These are phyloP conservation scores for Eufriesea mexicana DNA, from an alignment of 1,140 invertebrate genomes.

Conservation along the genomic window DNA sequence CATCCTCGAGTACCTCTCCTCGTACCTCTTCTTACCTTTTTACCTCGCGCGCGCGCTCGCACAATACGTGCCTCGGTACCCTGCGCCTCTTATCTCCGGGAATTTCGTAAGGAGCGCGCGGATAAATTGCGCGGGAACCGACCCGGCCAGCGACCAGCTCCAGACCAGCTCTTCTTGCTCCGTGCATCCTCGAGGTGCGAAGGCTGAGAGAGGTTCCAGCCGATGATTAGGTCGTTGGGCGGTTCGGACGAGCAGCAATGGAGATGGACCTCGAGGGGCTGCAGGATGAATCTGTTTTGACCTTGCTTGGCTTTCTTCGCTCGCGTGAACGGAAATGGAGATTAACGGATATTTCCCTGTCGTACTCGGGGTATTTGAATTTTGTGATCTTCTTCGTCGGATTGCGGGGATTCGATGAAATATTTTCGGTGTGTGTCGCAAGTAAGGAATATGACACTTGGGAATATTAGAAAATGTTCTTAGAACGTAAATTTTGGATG, in stretches of 20 bases:
- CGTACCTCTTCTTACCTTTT: not conserved
- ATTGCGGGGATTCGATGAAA: too few relatives aligned
- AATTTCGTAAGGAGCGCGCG: constrained; percentile 59
- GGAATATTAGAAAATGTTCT: too few relatives aligned
- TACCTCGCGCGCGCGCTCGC: not conserved
- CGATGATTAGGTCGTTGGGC: constrained; percentile 43
- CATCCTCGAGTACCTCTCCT: not conserved
- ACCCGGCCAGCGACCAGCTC: not conserved
- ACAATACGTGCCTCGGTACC: constrained; percentile 39
- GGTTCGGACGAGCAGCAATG: not conserved
- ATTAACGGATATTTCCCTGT: too few relatives aligned
- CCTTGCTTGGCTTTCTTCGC: too few relatives aligned
- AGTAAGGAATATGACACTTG: too few relatives aligned
- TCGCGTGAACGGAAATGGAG: too few relatives aligned
- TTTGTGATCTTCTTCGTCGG: too few relatives aligned
- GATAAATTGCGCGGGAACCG: constrained; percentile 62
- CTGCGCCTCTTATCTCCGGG: constrained; percentile 52
- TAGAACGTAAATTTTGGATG: too few relatives aligned
- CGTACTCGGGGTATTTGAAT: too few relatives aligned
- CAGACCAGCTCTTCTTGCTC: not conserved
- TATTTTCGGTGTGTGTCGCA: too few relatives aligned
- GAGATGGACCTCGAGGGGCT: not conserved
- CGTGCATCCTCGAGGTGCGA: constrained; percentile 37
- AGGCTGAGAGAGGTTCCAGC: constrained; percentile 34
- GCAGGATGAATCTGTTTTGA: too few relatives aligned